Conservation (phyloP, 2,888 invertebrate genomes). For the Hypercompe scribonia region DNA sequence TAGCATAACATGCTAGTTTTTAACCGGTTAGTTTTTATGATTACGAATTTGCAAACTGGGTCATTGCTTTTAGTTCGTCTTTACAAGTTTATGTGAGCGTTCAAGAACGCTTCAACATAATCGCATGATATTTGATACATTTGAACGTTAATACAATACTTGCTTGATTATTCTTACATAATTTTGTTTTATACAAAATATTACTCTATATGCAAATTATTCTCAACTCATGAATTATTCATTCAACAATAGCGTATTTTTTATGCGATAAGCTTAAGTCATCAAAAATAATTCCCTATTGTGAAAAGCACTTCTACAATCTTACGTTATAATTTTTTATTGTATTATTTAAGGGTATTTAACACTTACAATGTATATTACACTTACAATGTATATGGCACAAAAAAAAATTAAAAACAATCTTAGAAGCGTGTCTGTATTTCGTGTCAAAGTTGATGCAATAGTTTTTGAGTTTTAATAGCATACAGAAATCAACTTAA, state of each 20-base stretch:
- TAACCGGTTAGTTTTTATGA: neutral
- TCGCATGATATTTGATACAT: neutral
- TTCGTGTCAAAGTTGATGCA: too few species aligned
- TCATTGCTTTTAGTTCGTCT: neutral
- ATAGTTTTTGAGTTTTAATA: too few species aligned
- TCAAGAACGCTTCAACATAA: neutral
- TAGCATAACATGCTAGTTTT: neutral
- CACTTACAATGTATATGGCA: too few species aligned
- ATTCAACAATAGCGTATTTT: neutral
- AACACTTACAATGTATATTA: neutral
- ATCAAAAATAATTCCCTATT: too few species aligned
- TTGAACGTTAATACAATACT: neutral
- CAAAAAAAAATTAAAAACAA: too few species aligned
- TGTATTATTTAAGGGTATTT: neutral
- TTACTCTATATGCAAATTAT: neutral
- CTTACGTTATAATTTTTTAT: neutral
- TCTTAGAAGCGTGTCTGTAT: too few species aligned
- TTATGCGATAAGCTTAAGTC: neutral
- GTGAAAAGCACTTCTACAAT: neutral
- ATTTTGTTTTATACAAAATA: neutral
- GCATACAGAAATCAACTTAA: too few species aligned
- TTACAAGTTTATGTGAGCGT: neutral
- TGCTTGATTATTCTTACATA: neutral
- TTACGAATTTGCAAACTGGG: neutral
- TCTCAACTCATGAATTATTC: neutral